Evolutionary conservation across 1,140 invertebrate species (phyloP).

Genomic region (Drosophila pectinifera): DNA sequence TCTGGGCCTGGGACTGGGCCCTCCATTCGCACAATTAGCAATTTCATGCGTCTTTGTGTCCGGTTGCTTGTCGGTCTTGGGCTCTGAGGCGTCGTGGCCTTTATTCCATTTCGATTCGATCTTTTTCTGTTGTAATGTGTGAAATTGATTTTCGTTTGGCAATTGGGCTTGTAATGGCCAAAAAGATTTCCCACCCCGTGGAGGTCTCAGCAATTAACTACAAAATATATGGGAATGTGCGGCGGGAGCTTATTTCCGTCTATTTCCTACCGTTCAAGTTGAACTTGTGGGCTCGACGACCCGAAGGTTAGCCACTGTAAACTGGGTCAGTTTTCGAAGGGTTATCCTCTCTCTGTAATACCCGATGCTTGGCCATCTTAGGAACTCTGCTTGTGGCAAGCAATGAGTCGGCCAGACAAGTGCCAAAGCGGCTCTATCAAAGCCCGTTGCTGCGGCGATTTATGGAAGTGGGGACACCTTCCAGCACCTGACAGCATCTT

Average conservation of each 20-base stretch:
- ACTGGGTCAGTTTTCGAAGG: slow-evolving; percentile 32
- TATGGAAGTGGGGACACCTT: slow-evolving; percentile 56
- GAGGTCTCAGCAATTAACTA: slow-evolving; percentile 44
- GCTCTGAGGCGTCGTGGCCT: slow-evolving; percentile 39
- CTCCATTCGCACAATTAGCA: slow-evolving; percentile 79
- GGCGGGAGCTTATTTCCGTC: slow-evolving; percentile 19
- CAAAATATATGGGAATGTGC: slow-evolving; percentile 33
- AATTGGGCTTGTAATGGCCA: slow-evolving; percentile 60
- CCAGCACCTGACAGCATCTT: slow-evolving; percentile 57
- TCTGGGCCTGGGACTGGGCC: slow-evolving; percentile 14
- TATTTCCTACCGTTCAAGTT: slow-evolving; percentile 32
- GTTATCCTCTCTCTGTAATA: slow-evolving; percentile 14
- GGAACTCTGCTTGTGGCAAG: slow-evolving; percentile 4
- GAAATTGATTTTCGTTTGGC: slow-evolving; percentile 80
- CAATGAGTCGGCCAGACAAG: slow-evolving; percentile 20
- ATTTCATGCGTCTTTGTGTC: slow-evolving; percentile 76
- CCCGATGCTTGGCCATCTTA: slow-evolving; percentile 4
- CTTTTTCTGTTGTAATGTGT: slow-evolving; percentile 70
- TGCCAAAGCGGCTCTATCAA: slow-evolving; percentile 58
- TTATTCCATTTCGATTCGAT: slow-evolving; percentile 34
- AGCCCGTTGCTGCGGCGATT: slow-evolving; percentile 43
- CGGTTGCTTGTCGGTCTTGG: slow-evolving; percentile 3
- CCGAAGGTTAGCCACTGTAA: slow-evolving; percentile 34
- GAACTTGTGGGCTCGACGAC: slow-evolving; percentile 23
- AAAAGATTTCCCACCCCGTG: slow-evolving; percentile 45